These are phyloP conservation scores for Silurus lanzhouensis DNA, from an alignment of 2,797 vertebrate species.

Conservation along the genomic window DNA sequence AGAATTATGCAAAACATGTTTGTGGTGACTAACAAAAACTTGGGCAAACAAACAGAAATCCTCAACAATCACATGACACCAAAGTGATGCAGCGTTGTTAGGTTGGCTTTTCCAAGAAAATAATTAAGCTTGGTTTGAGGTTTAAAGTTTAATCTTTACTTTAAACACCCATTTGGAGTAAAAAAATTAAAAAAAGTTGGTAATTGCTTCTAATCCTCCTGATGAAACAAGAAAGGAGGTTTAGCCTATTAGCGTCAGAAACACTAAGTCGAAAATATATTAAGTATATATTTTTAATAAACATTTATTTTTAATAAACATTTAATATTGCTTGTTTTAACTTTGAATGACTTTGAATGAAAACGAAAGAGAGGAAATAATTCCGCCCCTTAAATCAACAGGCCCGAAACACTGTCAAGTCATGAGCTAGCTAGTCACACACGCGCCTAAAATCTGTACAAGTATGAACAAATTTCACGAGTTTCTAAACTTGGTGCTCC, in stretches of 20 bases:
- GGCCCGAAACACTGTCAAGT: slow-evolving; percentile 55
- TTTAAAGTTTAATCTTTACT: neutral
- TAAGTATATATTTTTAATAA: no score
- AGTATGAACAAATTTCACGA: no score
- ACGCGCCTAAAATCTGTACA: neutral
- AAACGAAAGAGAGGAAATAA: slow-evolving; percentile 19
- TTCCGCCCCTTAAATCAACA: slow-evolving; percentile 57
- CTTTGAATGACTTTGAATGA: slow-evolving; percentile 49
- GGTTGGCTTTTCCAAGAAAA: no score
- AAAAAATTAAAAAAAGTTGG: neutral
- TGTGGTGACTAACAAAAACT: neutral
- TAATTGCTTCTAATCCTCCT: no score
- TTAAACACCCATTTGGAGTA: neutral
- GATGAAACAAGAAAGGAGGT: neutral
- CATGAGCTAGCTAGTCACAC: slow-evolving; percentile 49
- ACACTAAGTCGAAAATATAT: neutral
- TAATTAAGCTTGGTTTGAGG: no score
- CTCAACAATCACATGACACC: neutral
- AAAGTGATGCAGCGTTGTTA: neutral
- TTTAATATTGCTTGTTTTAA: neutral
- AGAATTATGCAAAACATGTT: neutral
- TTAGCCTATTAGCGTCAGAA: neutral
- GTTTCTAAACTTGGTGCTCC: no score
- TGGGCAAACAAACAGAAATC: neutral
- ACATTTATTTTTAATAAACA: neutral